Evolutionary conservation across 2,797 vertebrate species (phyloP), one percentile per base, ranked within the genome.

Genomic region (Atherinosoma microstoma): DNA sequence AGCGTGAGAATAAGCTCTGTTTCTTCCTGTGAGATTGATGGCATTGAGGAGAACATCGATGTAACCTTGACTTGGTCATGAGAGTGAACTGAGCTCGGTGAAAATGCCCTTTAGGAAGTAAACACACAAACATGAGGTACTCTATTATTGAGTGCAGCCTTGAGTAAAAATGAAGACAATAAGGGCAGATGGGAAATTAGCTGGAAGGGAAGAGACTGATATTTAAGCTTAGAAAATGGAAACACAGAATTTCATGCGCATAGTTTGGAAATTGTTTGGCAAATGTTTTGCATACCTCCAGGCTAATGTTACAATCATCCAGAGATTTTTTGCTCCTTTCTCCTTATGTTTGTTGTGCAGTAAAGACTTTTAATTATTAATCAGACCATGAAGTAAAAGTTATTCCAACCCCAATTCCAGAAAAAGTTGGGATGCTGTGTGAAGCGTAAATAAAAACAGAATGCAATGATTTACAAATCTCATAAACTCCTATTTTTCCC

Each of bases 31-130:
- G 74, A 84, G 80, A 89, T 76, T 64, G 80, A 84, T 85, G 76
- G 73, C 49, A 72, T 3, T 36, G 80, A 67, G 69, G 68, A 78
- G 87, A 89, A 73, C 82, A 86, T 79, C 78, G 76, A 84, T 91
- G 81, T 56, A 83, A 91, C 89, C 89, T 91, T 87, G 88, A 73
- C 75, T 68, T 35, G 74, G 80, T 80, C 80, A 13, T 78, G 84
- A 78, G 72, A 84, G 73, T 62, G 71, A 60, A 16, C 59, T 62
- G 68, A 84, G 64, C 54, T 75, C 18, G 0, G 64, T 68, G 40
- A 18, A 58, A 57, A 58, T 75, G 71, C 72, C 84, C 75, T 83
- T 85, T 59, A 67, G 84, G 85, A 88, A 84, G 78, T 87, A 83
- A 87, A 84, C 86, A 83, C 24, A 80, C 58, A 73, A 78, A 86